Conservation (phyloP, 2,113 vertebrate species). For the Rynchops niger region DNA sequence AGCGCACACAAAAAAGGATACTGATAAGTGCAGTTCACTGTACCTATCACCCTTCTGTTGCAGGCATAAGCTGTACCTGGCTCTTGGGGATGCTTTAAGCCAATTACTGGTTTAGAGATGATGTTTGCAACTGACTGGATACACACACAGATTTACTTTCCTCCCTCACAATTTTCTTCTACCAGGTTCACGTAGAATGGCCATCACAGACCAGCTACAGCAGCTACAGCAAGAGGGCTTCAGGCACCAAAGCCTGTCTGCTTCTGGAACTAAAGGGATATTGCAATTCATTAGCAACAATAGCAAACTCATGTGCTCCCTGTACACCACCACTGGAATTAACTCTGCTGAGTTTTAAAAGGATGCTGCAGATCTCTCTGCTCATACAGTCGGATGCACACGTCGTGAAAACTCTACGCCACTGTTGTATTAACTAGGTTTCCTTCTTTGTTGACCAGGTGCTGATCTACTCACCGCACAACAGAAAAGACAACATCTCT, state of each 20-base stretch:
- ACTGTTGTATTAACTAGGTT: not conserved
- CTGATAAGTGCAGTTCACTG: not conserved
- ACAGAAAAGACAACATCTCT: not conserved
- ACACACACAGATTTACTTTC: not conserved
- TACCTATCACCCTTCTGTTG: not conserved
- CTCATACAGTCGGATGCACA: not conserved
- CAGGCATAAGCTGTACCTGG: not conserved
- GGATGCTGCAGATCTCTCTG: not conserved
- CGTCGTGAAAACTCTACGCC: accelerated
- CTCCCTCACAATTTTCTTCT: not conserved
- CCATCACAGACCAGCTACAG: not conserved
- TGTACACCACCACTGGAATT: not conserved
- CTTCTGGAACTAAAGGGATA: not conserved
- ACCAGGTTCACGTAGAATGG: not conserved
- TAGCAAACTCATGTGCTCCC: not conserved
- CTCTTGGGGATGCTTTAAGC: not conserved
- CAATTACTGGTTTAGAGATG: not conserved
- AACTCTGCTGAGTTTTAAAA: not conserved
- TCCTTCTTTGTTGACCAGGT: not conserved
- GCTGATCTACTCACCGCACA: not conserved
- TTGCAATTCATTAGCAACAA: not conserved
- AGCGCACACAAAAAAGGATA: not conserved
- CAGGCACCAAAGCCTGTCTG: not conserved
- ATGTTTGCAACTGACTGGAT: not conserved
- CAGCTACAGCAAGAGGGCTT: not conserved